These are phyloP conservation scores for Dolichallabes microphthalmus DNA, from an alignment of 2,113 vertebrate species.

Conservation along the genomic window DNA sequence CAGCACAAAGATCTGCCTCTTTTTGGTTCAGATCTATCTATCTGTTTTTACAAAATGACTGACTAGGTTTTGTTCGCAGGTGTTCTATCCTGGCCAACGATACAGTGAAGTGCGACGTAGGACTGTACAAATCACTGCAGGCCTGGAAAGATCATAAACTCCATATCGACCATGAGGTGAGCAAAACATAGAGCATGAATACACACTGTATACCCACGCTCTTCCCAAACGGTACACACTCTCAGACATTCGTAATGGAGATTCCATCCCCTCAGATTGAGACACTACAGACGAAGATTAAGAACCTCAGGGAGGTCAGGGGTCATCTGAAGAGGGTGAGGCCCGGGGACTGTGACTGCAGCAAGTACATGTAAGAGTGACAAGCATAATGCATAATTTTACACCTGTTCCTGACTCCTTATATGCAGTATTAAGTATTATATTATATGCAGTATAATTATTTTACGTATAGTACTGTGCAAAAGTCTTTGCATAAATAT, in stretches of 20 bases:
- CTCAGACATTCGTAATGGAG: background rate
- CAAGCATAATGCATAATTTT: background rate
- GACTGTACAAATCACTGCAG: constrained; percentile 89
- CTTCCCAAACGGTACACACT: background rate
- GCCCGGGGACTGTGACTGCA: constrained; percentile 91
- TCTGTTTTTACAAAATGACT: background rate
- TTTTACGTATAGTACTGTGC: too few relatives aligned
- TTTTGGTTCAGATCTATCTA: background rate
- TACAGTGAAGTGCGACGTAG: constrained; percentile 85
- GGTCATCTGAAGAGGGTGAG: constrained; percentile 92
- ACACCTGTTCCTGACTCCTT: background rate
- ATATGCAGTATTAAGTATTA: too few relatives aligned
- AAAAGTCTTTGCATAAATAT: too few relatives aligned
- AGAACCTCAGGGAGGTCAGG: constrained; percentile 92
- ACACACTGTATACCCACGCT: background rate
- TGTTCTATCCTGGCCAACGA: constrained; percentile 90
- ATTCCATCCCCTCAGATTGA: constrained; percentile 77
- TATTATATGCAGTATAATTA: too few relatives aligned
- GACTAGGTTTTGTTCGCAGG: constrained; percentile 65
- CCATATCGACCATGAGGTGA: constrained; percentile 94
- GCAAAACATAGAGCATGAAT: background rate
- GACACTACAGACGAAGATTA: constrained; percentile 96
- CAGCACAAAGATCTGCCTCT: background rate
- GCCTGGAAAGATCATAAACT: constrained; percentile 98
- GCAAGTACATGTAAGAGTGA: constrained; percentile 76